Evolutionary conservation across 2,888 invertebrate species (phyloP), one percentile per base, ranked within the genome.

Genomic region (Phorcus lineatus): DNA sequence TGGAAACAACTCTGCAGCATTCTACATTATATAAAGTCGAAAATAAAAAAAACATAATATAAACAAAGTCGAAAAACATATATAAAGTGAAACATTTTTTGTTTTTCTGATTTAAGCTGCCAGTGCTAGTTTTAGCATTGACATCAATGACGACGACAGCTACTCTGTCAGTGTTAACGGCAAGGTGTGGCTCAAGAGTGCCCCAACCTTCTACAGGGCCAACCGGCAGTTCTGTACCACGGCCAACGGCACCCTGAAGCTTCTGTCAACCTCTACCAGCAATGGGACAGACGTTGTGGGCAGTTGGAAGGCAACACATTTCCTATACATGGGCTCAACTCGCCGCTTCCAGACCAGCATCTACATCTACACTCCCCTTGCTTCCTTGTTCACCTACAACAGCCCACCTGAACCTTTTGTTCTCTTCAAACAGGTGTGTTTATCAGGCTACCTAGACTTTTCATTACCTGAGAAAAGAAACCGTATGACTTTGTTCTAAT

Each of bases 171-270:
- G 16, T 9, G 77, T 86, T 19, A 78, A 80, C 54, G 79, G 76
- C 13, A 77, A 74, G 28, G 52, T 74, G 11, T 86, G 84, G 83
- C 74, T 86, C 16, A 74, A 74, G 31, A 85, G 81, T 53, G 85
- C 78, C 0, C 81, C 81, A 7, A 80, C 82, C 13, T 87, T 86
- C 74, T 83, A 85, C 80, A 83, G 81, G 31, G 83, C 74, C 11
- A 79, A 83, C 76, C 83, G 81, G 11, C 40, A 80, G 22, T 83
- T 70, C 22, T 85, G 66, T 78, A 76, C 78, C 9, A 74, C 79
- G 40, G 83, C 79, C 16, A 70, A 80, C 57, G 52, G 54, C 4
- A 62, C 78, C 11, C 40, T 82, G 9, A 79, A 57, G n/a, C 78
- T 78, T 31, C 77, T 77, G 13, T 13, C 75, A 31, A 55, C 78